Conservation (phyloP, 2,113 vertebrate genomes). For the Alethe diademata region DNA sequence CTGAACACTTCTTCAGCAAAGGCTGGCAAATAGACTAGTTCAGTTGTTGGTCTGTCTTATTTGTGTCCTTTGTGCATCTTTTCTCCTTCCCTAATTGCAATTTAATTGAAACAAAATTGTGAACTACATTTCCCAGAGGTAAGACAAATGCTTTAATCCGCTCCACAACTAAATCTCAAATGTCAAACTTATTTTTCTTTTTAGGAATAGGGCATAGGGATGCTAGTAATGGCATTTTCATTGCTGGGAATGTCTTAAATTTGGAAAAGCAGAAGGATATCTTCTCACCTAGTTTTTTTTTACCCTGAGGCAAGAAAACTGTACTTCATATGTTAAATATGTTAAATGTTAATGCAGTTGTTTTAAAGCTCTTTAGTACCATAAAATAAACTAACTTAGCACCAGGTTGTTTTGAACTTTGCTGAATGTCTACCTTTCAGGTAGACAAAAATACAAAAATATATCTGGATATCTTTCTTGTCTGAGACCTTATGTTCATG, state of each 20-base stretch:
- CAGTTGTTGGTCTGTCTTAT: background rate
- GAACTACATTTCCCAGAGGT: background rate
- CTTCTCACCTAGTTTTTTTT: background rate
- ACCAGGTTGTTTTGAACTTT: background rate
- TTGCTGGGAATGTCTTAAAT: background rate
- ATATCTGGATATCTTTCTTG: background rate
- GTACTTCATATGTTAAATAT: background rate
- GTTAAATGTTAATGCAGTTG: background rate
- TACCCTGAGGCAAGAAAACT: background rate
- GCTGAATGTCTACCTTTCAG: background rate
- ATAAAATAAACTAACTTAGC: background rate
- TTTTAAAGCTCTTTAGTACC: background rate
- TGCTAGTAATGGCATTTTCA: conserved; percentile 12
- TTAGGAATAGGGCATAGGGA: background rate
- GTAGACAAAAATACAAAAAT: background rate
- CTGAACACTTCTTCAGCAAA: background rate
- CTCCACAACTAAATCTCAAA: background rate
- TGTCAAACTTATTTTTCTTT: background rate
- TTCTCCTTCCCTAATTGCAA: background rate
- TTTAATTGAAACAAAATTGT: background rate
- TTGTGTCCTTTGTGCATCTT: background rate
- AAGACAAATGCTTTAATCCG: background rate
- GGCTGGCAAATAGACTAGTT: background rate
- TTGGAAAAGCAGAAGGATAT: background rate
- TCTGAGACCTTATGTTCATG: background rate